A percentile compares a stretch with the other conserved stretches of the same genome.
Evolutionary conservation across 2,113 vertebrate species (phyloP).

Genomic region (Trematocara marginatum): DNA sequence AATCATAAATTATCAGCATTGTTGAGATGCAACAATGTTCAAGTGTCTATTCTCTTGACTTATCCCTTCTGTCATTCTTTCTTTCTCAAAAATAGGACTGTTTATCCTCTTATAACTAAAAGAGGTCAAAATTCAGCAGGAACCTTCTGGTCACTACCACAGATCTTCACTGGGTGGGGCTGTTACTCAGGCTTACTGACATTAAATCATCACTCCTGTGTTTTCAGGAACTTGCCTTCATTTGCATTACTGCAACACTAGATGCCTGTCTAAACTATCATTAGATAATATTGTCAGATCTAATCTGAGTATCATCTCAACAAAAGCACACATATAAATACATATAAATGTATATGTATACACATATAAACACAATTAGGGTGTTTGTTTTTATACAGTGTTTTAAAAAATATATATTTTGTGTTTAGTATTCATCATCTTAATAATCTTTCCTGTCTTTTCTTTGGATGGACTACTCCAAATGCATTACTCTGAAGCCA

Average conservation of each 20-base stretch:
- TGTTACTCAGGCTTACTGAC: not conserved
- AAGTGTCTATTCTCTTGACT: not conserved
- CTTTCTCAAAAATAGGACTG: not conserved
- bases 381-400: not conserved
- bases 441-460: not conserved
- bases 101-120: not conserved
- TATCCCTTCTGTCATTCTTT: not conserved
- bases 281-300: not conserved
- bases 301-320: not conserved
- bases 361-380: not conserved
- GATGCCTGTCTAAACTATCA: not conserved
- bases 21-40: not conserved
- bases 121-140: not conserved
- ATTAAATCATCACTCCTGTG: not conserved
- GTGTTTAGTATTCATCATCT: not conserved
- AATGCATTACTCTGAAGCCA: constrained; percentile 1
- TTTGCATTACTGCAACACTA: not conserved
- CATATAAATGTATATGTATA: not conserved
- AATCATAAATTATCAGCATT: not conserved
- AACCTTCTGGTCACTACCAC: constrained; percentile 3
- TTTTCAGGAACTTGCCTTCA: not conserved
- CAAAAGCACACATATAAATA: not conserved
- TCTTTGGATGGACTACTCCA: not conserved
- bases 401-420: not conserved
- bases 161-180: not conserved